Conservation (phyloP, 2,888 invertebrate genomes). For the Vannuccia rotundouncinata region DNA sequence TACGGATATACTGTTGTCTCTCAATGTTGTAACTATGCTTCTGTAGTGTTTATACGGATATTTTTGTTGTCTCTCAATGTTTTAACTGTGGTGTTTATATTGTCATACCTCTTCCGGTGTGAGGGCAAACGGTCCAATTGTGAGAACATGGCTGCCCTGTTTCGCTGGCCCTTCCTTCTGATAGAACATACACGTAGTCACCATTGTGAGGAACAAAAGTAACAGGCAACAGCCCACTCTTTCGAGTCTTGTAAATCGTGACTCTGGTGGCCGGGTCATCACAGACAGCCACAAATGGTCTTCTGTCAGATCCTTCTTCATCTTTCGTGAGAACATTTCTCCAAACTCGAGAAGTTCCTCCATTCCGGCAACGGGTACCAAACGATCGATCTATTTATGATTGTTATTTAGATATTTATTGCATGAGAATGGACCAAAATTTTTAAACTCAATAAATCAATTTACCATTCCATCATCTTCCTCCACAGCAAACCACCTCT, state of each 20-base stretch:
- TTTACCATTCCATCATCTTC: constrained; percentile 59
- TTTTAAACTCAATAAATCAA: neutral
- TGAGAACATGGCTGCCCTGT: constrained; percentile 47
- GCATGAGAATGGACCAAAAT: neutral
- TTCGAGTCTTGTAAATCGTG: constrained; percentile 57
- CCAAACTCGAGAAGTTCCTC: constrained; percentile 57
- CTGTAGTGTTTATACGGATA: no score
- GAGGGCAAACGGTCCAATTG: constrained; percentile 58
- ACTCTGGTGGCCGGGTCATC: constrained; percentile 58
- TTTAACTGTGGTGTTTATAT: no score
- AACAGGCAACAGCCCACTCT: constrained; percentile 59
- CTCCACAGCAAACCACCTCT: constrained; percentile 59
- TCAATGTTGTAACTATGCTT: no score
- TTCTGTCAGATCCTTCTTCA: constrained; percentile 57
- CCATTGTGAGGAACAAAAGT: constrained; percentile 59
- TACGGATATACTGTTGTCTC: no score
- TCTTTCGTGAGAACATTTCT: constrained; percentile 56
- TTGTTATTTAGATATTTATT: no score
- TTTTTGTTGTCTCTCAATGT: no score
- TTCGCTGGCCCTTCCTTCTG: constrained; percentile 45
- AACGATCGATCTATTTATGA: constrained; percentile 58
- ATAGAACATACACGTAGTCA: constrained; percentile 61
- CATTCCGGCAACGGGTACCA: constrained; percentile 58
- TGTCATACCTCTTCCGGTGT: constrained; percentile 58
- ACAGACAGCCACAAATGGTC: constrained; percentile 61